A percentile compares a stretch with the other conserved stretches of the same genome.
Evolutionary conservation across 1,140 invertebrate species (phyloP).

Genomic region (Aphaenogaster floridana): DNA sequence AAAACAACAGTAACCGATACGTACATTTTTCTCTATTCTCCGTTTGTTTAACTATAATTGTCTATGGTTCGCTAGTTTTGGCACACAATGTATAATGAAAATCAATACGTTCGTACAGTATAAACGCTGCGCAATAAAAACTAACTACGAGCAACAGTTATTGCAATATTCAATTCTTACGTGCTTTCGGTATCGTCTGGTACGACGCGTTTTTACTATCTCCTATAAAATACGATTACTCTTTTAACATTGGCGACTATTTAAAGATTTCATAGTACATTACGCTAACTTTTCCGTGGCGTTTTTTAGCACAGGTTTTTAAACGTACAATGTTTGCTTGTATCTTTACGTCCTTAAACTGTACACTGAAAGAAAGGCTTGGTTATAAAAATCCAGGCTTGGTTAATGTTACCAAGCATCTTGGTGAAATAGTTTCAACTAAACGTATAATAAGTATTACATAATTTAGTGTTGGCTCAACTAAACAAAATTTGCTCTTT

Average conservation of each 20-base stretch:
- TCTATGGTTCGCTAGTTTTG: neutral
- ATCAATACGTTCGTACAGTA: neutral
- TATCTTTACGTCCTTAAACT: slow-evolving; percentile 43
- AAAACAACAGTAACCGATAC: slow-evolving; percentile 15
- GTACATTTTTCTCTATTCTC: neutral
- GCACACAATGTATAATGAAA: neutral
- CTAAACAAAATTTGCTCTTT: no score
- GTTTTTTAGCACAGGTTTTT: slow-evolving; percentile 3
- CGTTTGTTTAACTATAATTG: slow-evolving; percentile 3
- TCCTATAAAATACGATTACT: slow-evolving; percentile 20
- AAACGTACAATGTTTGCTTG: neutral
- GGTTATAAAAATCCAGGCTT: no score
- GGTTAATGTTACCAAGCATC: no score
- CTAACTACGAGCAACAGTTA: slow-evolving; percentile 7
- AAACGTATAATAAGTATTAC: no score
- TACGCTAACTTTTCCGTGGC: neutral
- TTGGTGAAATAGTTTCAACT: no score
- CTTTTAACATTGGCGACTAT: neutral
- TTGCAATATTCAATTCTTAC: slow-evolving; percentile 46
- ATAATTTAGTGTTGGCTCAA: no score
- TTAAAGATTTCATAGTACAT: neutral
- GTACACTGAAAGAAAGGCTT: neutral
- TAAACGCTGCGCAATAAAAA: neutral
- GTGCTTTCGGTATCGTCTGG: neutral
- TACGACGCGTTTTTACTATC: neutral